A percentile compares a stretch with the other conserved stretches of the same genome.
Evolutionary conservation across 2,113 vertebrate species (phyloP).

Genomic region (Panurus biarmicus): DNA sequence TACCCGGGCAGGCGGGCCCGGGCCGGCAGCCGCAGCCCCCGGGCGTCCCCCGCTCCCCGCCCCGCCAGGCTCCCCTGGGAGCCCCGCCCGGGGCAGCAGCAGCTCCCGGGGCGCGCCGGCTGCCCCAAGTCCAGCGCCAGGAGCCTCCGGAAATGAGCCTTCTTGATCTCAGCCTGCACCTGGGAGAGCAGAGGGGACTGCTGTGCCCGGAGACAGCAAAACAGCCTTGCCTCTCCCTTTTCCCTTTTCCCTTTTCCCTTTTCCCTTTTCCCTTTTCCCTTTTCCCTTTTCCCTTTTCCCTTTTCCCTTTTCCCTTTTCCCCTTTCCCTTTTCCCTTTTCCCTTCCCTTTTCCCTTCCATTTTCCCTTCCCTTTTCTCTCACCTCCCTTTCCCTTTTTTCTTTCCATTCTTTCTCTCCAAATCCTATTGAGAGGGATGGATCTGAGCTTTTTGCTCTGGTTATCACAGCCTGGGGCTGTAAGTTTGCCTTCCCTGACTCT

Average conservation of each 20-base stretch:
- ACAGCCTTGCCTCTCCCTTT: neutral
- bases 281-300: neutral
- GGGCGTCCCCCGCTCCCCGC: constrained; percentile 57
- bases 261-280: neutral
- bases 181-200: constrained; percentile 27
- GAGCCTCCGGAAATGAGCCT: constrained; percentile 87
- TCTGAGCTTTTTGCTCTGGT: neutral
- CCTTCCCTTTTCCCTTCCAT: neutral
- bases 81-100: constrained; percentile 77
- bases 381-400: neutral
- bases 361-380: neutral
- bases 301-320: neutral
- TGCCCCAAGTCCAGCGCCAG: constrained; percentile 89
- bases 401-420: neutral
- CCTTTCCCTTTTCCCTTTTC: neutral
- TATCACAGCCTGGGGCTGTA: neutral
- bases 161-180: constrained; percentile 97
- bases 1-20: constrained; percentile 76
- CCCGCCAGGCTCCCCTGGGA: constrained; percentile 71
- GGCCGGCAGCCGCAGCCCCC: constrained; percentile 59
- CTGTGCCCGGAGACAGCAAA: neutral
- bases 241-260: neutral
- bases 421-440: neutral
- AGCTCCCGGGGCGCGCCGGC: constrained; percentile 85
- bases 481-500: neutral